Evolutionary conservation across 2,888 invertebrate genomes (phyloP).

Genomic region (Scelioninae gen. 1): DNA sequence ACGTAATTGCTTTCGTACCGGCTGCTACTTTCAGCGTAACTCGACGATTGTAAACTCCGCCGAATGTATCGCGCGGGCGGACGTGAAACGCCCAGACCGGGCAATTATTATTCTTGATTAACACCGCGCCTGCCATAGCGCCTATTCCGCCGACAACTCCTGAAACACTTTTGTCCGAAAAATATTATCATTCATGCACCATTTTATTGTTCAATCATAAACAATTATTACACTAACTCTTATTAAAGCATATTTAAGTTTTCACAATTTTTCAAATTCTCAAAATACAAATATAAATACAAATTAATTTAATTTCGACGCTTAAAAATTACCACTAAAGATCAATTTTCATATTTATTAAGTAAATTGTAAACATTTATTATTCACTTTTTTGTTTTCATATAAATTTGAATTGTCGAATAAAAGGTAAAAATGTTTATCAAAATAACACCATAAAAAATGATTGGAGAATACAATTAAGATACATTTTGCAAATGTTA

Average conservation of each 20-base stretch:
- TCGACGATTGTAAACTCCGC: conserved; percentile 72
- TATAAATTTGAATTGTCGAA: too few species aligned
- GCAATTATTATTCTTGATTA: conserved; percentile 78
- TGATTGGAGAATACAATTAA: background rate
- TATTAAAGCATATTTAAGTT: background rate
- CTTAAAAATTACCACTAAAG: too few species aligned
- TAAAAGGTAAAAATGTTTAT: too few species aligned
- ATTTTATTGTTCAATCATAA: conserved; percentile 37
- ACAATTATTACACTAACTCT: background rate
- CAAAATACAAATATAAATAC: too few species aligned
- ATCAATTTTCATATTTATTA: too few species aligned
- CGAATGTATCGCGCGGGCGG: conserved; percentile 69
- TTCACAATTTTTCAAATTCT: too few species aligned
- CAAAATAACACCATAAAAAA: background rate
- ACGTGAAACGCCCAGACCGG: conserved; percentile 61
- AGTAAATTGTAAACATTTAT: too few species aligned
- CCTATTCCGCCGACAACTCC: conserved; percentile 29
- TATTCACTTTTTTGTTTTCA: too few species aligned
- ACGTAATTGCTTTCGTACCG: conserved; percentile 69
- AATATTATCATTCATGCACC: conserved; percentile 1
- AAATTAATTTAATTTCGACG: too few species aligned
- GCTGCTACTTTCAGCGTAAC: conserved; percentile 68
- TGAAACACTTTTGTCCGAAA: conserved; percentile 14
- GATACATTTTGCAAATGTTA: background rate
- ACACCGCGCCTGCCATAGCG: conserved; percentile 60